phyloP scores from a whole-genome alignment of 1,140 invertebrate species.

The Drosophila littoralis region DNA sequence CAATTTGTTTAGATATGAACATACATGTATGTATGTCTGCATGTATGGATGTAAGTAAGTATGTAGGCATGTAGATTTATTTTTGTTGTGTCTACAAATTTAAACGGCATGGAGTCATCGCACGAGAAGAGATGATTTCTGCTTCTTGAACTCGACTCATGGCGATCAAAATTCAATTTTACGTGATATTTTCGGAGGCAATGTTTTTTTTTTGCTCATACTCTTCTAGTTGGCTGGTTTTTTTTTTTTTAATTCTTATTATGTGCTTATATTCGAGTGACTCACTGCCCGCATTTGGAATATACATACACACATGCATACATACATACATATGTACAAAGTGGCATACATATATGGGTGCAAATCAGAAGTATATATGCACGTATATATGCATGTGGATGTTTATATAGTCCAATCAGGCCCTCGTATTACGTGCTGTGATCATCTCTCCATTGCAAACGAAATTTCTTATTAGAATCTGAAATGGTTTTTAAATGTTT shows the following conservation, averaged over 20 bases:
- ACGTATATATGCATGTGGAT: not conserved
- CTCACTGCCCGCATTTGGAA: no score
- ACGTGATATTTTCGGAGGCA: conserved; percentile 20
- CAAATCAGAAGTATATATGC: not conserved
- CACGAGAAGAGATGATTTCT: conserved; percentile 9
- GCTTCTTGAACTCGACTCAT: conserved; percentile 5
- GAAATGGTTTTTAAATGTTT: no score
- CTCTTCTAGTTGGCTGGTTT: not conserved
- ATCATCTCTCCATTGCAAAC: no score
- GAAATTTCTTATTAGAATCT: no score
- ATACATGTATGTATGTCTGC: not conserved
- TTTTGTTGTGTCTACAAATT: conserved; percentile 33
- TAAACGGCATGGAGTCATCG: conserved; percentile 44
- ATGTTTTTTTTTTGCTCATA: conserved; percentile 4
- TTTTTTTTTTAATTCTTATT: not conserved
- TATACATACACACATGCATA: not conserved
- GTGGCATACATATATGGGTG: no score
- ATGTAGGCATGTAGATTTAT: conserved; percentile 2
- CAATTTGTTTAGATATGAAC: conserved; percentile 48
- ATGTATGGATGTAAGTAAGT: not conserved
- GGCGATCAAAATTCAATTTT: conserved; percentile 17
- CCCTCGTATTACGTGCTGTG: no score
- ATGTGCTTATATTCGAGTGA: not conserved
- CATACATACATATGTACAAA: not conserved
- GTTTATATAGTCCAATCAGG: not conserved